phyloP scores from a whole-genome alignment of 2,797 vertebrate genomes.

The Pipistrellus nathusii region DNA sequence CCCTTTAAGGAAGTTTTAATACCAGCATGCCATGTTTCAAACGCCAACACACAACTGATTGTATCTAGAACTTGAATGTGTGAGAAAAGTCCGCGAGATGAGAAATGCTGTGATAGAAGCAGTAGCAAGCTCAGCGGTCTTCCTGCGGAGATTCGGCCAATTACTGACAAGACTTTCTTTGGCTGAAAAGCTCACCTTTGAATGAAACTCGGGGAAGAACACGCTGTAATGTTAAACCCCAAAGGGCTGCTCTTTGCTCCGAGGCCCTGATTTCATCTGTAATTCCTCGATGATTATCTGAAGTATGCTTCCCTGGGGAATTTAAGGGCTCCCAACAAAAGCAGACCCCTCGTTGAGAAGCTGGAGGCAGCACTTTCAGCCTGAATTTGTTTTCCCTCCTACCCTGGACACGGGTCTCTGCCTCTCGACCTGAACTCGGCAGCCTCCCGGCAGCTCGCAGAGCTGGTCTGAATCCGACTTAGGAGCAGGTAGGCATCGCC shows the following conservation, averaged over 20 bases:
- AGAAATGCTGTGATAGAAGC: conserved; percentile 35
- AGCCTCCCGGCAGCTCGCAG: background rate
- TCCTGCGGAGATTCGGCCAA: conserved; percentile 75
- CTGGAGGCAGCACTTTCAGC: conserved; percentile 33
- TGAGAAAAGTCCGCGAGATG: conserved; percentile 58
- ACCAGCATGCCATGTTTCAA: conserved; percentile 40
- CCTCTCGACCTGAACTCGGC: background rate
- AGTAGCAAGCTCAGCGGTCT: conserved; percentile 49
- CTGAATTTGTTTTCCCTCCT: conserved; percentile 21
- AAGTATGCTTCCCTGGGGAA: conserved; percentile 34
- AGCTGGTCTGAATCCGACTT: conserved; percentile 14
- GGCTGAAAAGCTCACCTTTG: conserved; percentile 64
- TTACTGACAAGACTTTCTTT: conserved; percentile 72
- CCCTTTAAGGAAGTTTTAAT: conserved; percentile 55
- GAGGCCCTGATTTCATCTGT: conserved; percentile 73
- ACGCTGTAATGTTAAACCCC: conserved; percentile 72
- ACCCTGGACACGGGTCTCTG: conserved; percentile 17
- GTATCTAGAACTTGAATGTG: conserved; percentile 62
- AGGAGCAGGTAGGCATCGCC: background rate
- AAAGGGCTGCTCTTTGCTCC: conserved; percentile 58
- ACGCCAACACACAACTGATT: conserved; percentile 33
- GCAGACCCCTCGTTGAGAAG: conserved; percentile 59
- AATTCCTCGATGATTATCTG: conserved; percentile 75
- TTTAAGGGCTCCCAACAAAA: conserved; percentile 73
- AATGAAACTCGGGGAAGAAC: conserved; percentile 63